phyloP scores from a whole-genome alignment of 2,797 vertebrate species.

The Glossophaga mutica region DNA sequence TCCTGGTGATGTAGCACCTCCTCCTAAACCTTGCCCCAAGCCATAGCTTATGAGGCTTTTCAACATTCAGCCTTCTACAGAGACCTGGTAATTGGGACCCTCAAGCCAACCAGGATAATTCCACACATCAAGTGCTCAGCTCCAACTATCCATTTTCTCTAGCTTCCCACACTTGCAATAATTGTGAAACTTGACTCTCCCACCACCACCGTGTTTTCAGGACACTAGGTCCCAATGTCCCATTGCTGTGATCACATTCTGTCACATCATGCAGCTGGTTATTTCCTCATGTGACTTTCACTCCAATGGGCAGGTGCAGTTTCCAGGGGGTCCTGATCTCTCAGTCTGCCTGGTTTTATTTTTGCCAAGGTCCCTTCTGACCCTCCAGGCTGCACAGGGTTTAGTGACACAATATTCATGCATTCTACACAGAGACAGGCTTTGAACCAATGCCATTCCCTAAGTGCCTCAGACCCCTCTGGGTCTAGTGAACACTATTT shows the following conservation, averaged over 20 bases:
- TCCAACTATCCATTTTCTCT: background rate
- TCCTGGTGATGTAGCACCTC: background rate
- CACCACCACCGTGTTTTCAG: background rate
- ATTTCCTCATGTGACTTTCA: background rate
- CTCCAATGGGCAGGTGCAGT: background rate
- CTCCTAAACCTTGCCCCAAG: background rate
- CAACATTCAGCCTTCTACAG: background rate
- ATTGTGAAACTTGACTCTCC: background rate
- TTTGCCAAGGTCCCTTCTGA: background rate
- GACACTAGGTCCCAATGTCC: background rate
- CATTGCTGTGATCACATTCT: background rate
- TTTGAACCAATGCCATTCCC: background rate
- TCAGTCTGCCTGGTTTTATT: background rate
- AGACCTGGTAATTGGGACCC: background rate
- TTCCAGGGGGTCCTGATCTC: background rate
- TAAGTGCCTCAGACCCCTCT: background rate
- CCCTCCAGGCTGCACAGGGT: background rate
- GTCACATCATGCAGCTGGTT: background rate
- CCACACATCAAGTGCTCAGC: background rate
- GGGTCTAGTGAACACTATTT: background rate
- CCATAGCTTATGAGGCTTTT: background rate
- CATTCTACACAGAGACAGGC: background rate
- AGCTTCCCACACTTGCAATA: background rate
- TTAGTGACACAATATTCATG: background rate
- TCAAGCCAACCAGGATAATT: background rate